These are phyloP conservation scores for Pelodytes ibericus DNA, from an alignment of 2,797 vertebrate genomes.

Conservation along the genomic window DNA sequence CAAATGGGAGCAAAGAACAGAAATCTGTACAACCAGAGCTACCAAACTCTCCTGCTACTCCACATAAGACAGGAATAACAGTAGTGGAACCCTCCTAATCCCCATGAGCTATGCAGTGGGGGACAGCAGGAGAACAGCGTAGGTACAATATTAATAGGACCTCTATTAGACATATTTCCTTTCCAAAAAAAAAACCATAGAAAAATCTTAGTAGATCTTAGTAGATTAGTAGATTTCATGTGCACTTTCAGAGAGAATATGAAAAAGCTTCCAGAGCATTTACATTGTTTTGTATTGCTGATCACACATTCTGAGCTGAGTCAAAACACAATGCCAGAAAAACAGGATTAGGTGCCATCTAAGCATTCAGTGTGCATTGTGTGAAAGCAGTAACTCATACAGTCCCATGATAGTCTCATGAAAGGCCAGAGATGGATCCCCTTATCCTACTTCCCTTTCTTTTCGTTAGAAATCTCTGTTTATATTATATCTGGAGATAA, in stretches of 20 bases:
- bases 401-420: background rate
- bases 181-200: too few species aligned
- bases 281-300: background rate
- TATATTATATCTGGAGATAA: background rate
- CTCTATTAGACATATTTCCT: too few species aligned
- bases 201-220: too few species aligned
- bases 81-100: too few species aligned
- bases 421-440: background rate
- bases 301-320: background rate
- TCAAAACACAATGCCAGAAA: conserved; percentile 13
- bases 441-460: background rate
- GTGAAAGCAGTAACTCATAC: background rate
- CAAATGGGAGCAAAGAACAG: too few species aligned
- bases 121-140: too few species aligned
- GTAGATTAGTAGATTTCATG: too few species aligned
- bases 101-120: too few species aligned
- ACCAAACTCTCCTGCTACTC: too few species aligned
- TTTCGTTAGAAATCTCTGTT: background rate
- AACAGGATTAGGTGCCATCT: conserved; percentile 7
- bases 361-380: background rate
- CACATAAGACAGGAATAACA: too few species aligned
- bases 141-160: too few species aligned
- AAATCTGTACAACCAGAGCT: too few species aligned
- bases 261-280: background rate
- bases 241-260: background rate